phyloP scores from a whole-genome alignment of 30 jellyfish, hydroid and myxozoan species.

The Catostylus mosaicus region DNA sequence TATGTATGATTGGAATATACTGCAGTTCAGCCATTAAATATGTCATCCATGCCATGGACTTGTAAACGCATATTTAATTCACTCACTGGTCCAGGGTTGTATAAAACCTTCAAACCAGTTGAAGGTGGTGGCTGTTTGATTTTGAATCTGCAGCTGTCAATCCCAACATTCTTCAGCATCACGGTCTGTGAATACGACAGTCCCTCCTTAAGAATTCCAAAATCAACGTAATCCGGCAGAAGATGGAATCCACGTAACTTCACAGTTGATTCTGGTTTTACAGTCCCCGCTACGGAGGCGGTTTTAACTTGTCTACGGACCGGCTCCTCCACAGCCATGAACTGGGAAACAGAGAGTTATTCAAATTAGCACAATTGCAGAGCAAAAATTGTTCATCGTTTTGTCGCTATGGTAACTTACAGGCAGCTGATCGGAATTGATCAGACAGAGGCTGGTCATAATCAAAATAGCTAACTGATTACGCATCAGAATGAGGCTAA shows the following conservation, averaged over 20 bases:
- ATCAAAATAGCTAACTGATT: too few relatives aligned
- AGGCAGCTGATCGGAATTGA: too few relatives aligned
- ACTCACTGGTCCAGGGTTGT: conserved; percentile 90
- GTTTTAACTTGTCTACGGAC: conserved; percentile 81
- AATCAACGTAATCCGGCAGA: conserved; percentile 82
- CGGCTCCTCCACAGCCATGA: conserved; percentile 63
- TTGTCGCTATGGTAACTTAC: too few relatives aligned
- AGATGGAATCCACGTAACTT: conserved; percentile 83
- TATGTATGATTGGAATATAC: too few relatives aligned
- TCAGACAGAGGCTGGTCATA: too few relatives aligned
- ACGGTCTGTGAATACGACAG: conserved; percentile 68
- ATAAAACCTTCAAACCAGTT: conserved; percentile 87
- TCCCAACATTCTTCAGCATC: conserved; percentile 85
- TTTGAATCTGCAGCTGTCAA: conserved; percentile 78
- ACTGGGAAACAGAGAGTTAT: too few relatives aligned
- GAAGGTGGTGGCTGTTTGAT: conserved; percentile 97
- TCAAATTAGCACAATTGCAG: too few relatives aligned
- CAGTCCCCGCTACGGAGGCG: conserved; percentile 89
- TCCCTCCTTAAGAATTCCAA: conserved; percentile 90
- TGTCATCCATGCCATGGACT: too few relatives aligned
- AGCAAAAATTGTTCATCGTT: too few relatives aligned
- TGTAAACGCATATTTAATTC: too few relatives aligned
- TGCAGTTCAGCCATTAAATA: too few relatives aligned
- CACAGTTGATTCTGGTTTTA: conserved; percentile 60
- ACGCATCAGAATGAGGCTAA: too few relatives aligned